phyloP scores from a whole-genome alignment of 2,113 vertebrate species.

The Nannospalax galili region DNA sequence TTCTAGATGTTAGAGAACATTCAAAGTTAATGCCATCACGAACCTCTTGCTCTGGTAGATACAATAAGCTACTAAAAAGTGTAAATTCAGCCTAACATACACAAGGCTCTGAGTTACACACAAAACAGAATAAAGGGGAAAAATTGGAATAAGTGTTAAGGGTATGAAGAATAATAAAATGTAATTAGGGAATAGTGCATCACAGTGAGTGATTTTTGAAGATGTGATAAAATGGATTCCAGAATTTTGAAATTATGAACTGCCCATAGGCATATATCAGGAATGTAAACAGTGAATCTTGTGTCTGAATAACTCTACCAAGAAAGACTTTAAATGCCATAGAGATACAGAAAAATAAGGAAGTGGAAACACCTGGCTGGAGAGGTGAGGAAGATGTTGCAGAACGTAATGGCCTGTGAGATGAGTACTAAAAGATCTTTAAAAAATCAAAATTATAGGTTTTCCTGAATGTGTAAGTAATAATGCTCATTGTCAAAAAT shows the following conservation, averaged over 20 bases:
- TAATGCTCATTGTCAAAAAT: conserved; percentile 28
- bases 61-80: conserved; percentile 11
- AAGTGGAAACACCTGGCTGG: not conserved
- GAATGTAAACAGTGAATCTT: conserved; percentile 23
- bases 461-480: conserved; percentile 43
- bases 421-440: not conserved
- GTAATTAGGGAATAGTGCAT: not conserved
- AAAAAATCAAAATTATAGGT: conserved; percentile 30
- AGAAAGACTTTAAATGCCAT: not conserved
- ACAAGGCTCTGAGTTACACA: not conserved
- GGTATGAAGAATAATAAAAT: conserved; percentile 4
- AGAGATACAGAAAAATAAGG: not conserved
- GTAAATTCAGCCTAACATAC: not conserved
- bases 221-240: conserved; percentile 7
- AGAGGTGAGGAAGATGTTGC: conserved; percentile 21
- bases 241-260: not conserved
- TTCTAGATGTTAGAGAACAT: conserved; percentile 37
- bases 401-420: not conserved
- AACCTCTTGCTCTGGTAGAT: conserved; percentile 47
- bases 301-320: not conserved
- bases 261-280: not conserved
- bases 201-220: not conserved
- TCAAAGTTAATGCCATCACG: not conserved
- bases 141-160: not conserved
- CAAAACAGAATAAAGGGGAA: not conserved